These are phyloP conservation scores for Formica aserva DNA, from an alignment of 2,888 invertebrate species.

Conservation along the genomic window DNA sequence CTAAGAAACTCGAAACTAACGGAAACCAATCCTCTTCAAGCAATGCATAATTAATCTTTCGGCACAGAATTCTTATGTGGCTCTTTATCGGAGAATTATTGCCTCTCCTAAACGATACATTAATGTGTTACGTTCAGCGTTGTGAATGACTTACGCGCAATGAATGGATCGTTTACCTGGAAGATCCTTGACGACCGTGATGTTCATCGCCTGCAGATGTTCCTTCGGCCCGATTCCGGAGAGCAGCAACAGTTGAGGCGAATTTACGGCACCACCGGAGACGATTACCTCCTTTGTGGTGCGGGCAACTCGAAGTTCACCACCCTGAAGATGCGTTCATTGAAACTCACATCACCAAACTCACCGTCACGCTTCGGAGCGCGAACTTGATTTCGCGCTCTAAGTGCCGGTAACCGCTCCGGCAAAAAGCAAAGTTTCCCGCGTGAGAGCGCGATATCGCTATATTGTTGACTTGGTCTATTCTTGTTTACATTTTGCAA, in stretches of 20 bases:
- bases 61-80: not conserved
- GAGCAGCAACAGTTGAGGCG: conserved; percentile 89
- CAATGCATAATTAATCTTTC: not conserved
- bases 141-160: conserved; percentile 17
- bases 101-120: not conserved
- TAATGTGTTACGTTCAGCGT: conserved; percentile 1
- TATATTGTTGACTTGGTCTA: not conserved
- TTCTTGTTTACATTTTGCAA: not conserved
- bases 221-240: conserved; percentile 90
- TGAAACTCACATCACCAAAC: conserved; percentile 34
- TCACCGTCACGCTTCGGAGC: conserved; percentile 23
- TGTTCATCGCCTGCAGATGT: conserved; percentile 88
- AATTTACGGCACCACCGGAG: conserved; percentile 89
- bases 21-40: not conserved
- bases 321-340: conserved; percentile 72
- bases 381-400: conserved; percentile 43
- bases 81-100: not conserved
- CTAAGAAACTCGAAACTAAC: not conserved
- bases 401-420: conserved; percentile 37
- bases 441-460: not conserved
- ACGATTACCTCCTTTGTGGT: conserved; percentile 86
- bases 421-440: conserved; percentile 40
- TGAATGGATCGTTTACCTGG: conserved; percentile 81
- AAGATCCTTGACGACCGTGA: conserved; percentile 88
- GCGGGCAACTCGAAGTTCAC: conserved; percentile 74